These are phyloP conservation scores for Ephydatia muelleri DNA, from an alignment of 37 sponge, comb jelly and placozoan species.

Conservation along the genomic window DNA sequence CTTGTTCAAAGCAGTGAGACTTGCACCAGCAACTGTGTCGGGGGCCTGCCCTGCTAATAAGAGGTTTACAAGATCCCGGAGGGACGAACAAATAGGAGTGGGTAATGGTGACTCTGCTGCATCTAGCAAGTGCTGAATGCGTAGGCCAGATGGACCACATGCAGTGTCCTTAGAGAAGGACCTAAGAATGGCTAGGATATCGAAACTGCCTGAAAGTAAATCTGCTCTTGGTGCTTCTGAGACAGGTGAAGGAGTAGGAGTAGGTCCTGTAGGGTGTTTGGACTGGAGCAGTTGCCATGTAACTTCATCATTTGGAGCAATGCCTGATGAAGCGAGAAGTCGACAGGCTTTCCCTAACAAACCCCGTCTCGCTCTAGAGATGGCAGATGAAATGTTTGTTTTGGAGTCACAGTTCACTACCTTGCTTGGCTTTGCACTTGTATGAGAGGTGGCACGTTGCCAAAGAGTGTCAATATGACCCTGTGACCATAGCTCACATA, in stretches of 20 bases:
- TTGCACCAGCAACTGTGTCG: too few species aligned
- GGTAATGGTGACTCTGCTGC: not conserved
- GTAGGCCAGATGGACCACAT: not conserved
- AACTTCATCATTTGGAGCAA: not conserved
- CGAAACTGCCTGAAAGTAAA: not conserved
- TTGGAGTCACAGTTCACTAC: not conserved
- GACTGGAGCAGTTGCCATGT: not conserved
- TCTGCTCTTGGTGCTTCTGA: not conserved
- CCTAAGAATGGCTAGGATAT: not conserved
- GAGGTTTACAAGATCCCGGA: too few species aligned
- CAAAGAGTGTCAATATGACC: too few species aligned
- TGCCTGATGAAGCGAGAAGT: not conserved
- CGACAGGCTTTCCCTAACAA: not conserved
- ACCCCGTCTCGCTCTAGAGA: not conserved
- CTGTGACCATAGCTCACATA: too few species aligned
- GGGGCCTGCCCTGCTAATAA: too few species aligned
- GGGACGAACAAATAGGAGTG: too few species aligned
- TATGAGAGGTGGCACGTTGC: too few species aligned
- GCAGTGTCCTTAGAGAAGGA: not conserved
- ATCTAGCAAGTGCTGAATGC: not conserved
- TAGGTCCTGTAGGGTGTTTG: not conserved
- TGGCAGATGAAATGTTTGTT: not conserved
- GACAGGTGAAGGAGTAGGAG: not conserved
- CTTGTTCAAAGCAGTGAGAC: too few species aligned
- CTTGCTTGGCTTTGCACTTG: too few species aligned